These are phyloP conservation scores for Ariolimax columbianus DNA, from an alignment of 2,888 invertebrate genomes.

Conservation along the genomic window DNA sequence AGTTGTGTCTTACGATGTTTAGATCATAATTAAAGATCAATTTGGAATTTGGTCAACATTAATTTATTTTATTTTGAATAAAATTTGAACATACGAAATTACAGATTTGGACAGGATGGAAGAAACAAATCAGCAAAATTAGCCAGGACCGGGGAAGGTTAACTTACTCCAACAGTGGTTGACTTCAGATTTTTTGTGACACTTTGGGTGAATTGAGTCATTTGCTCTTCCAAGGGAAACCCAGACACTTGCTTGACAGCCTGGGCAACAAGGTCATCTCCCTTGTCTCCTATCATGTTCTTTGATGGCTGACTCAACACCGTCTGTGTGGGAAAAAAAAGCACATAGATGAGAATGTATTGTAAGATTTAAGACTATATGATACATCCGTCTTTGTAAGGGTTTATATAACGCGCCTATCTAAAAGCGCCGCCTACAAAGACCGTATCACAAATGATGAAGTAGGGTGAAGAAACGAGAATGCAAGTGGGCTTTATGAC, in stretches of 20 bases:
- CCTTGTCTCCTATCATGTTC: slow-evolving; percentile 59
- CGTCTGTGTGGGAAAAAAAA: slow-evolving; percentile 54
- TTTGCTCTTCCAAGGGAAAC: slow-evolving; percentile 31
- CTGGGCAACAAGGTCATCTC: slow-evolving; percentile 31
- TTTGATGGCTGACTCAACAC: slow-evolving; percentile 64
- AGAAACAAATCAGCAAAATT: too few relatives aligned
- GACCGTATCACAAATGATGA: too few relatives aligned
- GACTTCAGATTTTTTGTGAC: slow-evolving; percentile 9
- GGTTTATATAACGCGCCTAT: background rate
- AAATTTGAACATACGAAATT: too few relatives aligned
- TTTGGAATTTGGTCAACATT: too few relatives aligned
- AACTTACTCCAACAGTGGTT: slow-evolving; percentile 9
- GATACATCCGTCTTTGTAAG: background rate
- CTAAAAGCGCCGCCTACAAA: too few relatives aligned
- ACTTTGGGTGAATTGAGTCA: slow-evolving; percentile 9
- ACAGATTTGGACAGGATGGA: too few relatives aligned
- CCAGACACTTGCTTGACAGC: slow-evolving; percentile 29
- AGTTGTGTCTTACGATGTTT: too few relatives aligned
- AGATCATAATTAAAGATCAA: too few relatives aligned
- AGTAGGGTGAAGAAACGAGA: too few relatives aligned
- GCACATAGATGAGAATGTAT: background rate
- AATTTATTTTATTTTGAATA: too few relatives aligned
- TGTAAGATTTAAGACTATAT: background rate
- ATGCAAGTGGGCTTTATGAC: too few relatives aligned
- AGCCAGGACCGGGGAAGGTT: too few relatives aligned